Percentiles rank a stretch among this genome's conserved stretches.
phyloP scores from a whole-genome alignment of 2,113 vertebrate species.

The Malaclemys terrapin region DNA sequence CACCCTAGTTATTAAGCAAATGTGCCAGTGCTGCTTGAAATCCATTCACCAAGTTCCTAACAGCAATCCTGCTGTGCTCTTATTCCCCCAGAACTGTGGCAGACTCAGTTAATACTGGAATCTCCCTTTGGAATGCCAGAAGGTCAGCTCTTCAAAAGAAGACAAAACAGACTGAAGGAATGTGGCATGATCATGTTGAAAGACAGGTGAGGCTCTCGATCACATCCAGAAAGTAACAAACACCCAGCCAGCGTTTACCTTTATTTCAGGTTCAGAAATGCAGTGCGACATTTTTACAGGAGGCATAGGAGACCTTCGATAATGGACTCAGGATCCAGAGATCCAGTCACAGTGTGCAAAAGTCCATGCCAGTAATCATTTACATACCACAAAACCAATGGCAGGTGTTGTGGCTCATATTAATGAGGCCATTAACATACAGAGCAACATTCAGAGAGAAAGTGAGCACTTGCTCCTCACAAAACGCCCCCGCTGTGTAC shows the following conservation, averaged over 20 bases:
- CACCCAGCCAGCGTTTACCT: slow-evolving; percentile 74
- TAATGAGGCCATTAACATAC: slow-evolving; percentile 64
- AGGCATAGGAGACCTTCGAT: slow-evolving; percentile 66
- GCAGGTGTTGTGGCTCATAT: slow-evolving; percentile 59
- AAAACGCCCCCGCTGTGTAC: slow-evolving; percentile 38
- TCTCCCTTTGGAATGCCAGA: not conserved
- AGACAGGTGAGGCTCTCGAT: not conserved
- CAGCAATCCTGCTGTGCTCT: not conserved
- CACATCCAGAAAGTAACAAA: slow-evolving; percentile 51
- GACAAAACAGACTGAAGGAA: not conserved
- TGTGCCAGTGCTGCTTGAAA: not conserved
- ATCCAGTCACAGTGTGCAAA: slow-evolving; percentile 66
- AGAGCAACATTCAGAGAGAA: slow-evolving; percentile 60
- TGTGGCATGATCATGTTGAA: not conserved
- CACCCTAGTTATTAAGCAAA: not conserved
- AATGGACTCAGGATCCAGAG: slow-evolving; percentile 60
- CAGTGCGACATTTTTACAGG: slow-evolving; percentile 80
- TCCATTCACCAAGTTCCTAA: not conserved
- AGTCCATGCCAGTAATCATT: slow-evolving; percentile 64
- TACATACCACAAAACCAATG: slow-evolving; percentile 60
- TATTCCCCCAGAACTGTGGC: not conserved
- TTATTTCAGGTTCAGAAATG: slow-evolving; percentile 83
- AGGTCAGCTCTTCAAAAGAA: not conserved
- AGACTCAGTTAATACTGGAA: not conserved
- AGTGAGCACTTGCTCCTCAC: slow-evolving; percentile 48